Evolutionary conservation across 2,888 invertebrate genomes (phyloP), one percentile per base, ranked within the genome.

Genomic region (Arrhopalites spinosus): DNA sequence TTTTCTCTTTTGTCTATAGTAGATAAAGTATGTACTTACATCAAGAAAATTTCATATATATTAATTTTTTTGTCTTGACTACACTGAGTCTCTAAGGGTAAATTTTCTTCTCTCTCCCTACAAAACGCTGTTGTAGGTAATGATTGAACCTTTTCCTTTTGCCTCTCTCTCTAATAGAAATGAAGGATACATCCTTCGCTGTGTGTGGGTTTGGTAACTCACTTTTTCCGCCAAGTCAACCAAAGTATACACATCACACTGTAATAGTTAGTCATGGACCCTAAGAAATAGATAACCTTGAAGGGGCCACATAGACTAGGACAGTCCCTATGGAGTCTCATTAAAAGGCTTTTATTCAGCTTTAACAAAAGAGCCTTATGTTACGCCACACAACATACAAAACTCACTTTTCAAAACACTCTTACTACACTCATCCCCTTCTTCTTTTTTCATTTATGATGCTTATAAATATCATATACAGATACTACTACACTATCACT

Each of bases 1-100:
- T 84, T 85, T 59, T 23, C 59, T 59, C 8, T 20, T 20, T 59
- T 59, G 11, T 25, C n/a, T n/a, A n/a, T n/a, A n/a, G n/a, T n/a
- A n/a, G n/a, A n/a, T n/a, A n/a, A n/a, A n/a, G n/a, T n/a, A n/a
- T 59, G 3, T 59, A 59, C 25, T 59, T 25, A 20, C n/a, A n/a
- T n/a, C n/a, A n/a, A n/a, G n/a, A n/a, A n/a, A n/a, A n/a, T n/a
- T n/a, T n/a, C n/a, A n/a, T n/a, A n/a, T n/a, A n/a, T n/a, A n/a
- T n/a, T n/a, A n/a, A n/a, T n/a, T n/a, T n/a, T n/a, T 15, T 50
- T 50, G 3, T n/a, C 50, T n/a, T 50, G 17, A 15, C 3, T 13
- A n/a, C 45, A 45, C 15, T 15, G 7, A 3, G n/a, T 50, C 50
- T 50, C 50, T n/a, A n/a, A n/a, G 17, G 17, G 50, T n/a, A 17